Evolutionary conservation across 2,888 invertebrate species (phyloP).

Genomic region (Dolichomitus sp.): DNA sequence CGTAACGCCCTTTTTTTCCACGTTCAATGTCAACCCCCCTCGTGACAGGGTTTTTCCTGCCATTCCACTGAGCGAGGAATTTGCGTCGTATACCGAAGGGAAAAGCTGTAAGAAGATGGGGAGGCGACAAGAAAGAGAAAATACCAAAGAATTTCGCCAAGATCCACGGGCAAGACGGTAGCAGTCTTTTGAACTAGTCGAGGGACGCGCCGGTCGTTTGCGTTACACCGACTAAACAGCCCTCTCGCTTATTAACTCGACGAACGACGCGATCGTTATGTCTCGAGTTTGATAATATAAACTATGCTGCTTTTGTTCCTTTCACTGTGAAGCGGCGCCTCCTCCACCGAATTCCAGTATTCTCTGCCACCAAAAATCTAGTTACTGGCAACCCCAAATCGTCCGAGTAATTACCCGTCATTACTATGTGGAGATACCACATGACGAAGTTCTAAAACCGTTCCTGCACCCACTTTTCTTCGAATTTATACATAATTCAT

Average conservation of each 20-base stretch:
- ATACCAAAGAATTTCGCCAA: constrained; percentile 65
- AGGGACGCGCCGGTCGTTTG: constrained; percentile 64
- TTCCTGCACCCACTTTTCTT: constrained; percentile 33
- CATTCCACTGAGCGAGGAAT: constrained; percentile 62
- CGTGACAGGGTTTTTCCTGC: constrained; percentile 40
- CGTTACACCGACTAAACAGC: constrained; percentile 62
- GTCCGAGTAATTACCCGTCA: constrained; percentile 67
- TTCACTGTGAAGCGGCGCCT: constrained; percentile 16
- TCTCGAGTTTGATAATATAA: constrained; percentile 67
- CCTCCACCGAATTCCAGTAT: background rate
- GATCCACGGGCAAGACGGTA: constrained; percentile 58
- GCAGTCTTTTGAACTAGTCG: constrained; percentile 64
- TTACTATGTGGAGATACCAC: constrained; percentile 67
- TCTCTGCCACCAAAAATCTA: constrained; percentile 55
- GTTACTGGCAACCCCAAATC: constrained; percentile 56
- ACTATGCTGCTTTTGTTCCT: background rate
- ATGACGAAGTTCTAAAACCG: constrained; percentile 67
- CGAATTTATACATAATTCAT: constrained; percentile 68
- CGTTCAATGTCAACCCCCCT: constrained; percentile 43
- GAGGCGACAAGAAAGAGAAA: constrained; percentile 50
- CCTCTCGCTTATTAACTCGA: constrained; percentile 67
- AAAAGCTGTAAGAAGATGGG: constrained; percentile 60
- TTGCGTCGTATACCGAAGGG: constrained; percentile 71
- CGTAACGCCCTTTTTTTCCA: constrained; percentile 79
- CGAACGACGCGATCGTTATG: constrained; percentile 66